phyloP scores from a whole-genome alignment of 1,140 invertebrate species.

The Lerema accius region DNA sequence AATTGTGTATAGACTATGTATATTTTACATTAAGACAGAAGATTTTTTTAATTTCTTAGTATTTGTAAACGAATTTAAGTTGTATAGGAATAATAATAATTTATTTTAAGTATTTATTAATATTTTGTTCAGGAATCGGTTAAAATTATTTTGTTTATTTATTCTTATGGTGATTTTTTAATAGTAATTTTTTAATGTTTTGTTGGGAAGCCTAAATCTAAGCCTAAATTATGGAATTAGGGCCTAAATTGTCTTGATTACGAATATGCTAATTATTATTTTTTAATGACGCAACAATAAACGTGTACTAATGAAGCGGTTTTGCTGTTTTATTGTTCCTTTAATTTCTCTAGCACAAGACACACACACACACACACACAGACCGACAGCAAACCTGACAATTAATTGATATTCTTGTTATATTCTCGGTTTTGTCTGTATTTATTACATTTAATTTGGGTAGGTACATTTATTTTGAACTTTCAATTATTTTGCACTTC shows the following conservation, averaged over 20 bases:
- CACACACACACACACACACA: too few relatives aligned
- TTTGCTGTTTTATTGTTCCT: slow-evolving; percentile 38
- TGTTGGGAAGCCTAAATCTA: slow-evolving; percentile 56
- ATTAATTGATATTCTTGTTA: too few relatives aligned
- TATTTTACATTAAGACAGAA: slow-evolving; percentile 60
- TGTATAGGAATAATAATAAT: slow-evolving; percentile 47
- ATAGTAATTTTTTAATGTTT: slow-evolving; percentile 32
- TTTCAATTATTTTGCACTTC: too few relatives aligned
- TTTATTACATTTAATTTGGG: too few relatives aligned
- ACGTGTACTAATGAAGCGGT: slow-evolving; percentile 59
- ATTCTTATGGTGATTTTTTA: slow-evolving; percentile 38
- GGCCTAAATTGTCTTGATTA: slow-evolving; percentile 61
- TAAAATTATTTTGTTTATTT: slow-evolving; percentile 45
- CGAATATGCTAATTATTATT: slow-evolving; percentile 56
- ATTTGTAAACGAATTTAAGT: slow-evolving; percentile 49
- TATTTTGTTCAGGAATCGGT: slow-evolving; percentile 39
- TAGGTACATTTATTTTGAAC: too few relatives aligned
- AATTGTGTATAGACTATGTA: slow-evolving; percentile 71
- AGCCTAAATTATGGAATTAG: slow-evolving; percentile 49
- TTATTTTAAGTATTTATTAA: slow-evolving; percentile 54
- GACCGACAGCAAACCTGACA: too few relatives aligned
- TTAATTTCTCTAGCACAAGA: too few relatives aligned
- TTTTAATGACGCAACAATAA: slow-evolving; percentile 70
- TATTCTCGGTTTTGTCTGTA: too few relatives aligned
- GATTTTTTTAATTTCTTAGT: slow-evolving; percentile 49